These are phyloP conservation scores for Rhyacichthys aspro DNA, from an alignment of 2,797 vertebrate genomes.

Conservation along the genomic window DNA sequence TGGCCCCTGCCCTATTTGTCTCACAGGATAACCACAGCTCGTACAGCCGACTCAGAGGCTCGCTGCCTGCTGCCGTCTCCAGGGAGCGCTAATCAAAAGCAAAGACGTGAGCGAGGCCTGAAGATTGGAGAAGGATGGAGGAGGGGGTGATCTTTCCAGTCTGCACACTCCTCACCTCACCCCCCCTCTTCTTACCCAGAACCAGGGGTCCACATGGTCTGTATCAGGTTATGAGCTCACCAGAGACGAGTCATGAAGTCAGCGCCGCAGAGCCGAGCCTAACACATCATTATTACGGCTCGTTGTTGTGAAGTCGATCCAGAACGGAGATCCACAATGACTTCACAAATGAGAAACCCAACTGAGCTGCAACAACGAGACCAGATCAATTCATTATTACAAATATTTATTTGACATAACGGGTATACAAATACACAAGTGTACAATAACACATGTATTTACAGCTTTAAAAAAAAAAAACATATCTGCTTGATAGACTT, in stretches of 20 bases:
- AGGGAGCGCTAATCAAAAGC: constrained; percentile 55
- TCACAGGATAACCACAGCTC: constrained; percentile 18
- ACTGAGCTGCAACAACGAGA: neutral
- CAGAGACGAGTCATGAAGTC: constrained; percentile 52
- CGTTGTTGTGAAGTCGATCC: constrained; percentile 43
- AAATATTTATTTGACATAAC: constrained; percentile 73
- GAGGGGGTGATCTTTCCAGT: too few species aligned
- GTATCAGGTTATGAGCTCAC: constrained; percentile 64
- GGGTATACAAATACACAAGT: constrained; percentile 55
- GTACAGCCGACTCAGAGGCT: constrained; percentile 15
- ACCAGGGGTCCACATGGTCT: constrained; percentile 56
- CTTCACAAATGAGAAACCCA: neutral
- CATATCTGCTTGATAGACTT: constrained; percentile 21
- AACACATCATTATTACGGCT: constrained; percentile 59
- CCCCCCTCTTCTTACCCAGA: neutral
- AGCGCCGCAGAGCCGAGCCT: constrained; percentile 41
- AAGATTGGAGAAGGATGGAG: constrained; percentile 6
- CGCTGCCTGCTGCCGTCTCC: constrained; percentile 25
- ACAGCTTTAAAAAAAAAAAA: constrained; percentile 67
- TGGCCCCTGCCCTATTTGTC: constrained; percentile 16
- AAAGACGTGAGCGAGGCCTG: constrained; percentile 20
- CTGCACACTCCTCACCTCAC: neutral
- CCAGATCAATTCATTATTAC: constrained; percentile 36
- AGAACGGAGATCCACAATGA: constrained; percentile 2
- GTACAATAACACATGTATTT: constrained; percentile 68